phyloP scores from a whole-genome alignment of 2,797 vertebrate genomes.

The Enoplosus armatus region DNA sequence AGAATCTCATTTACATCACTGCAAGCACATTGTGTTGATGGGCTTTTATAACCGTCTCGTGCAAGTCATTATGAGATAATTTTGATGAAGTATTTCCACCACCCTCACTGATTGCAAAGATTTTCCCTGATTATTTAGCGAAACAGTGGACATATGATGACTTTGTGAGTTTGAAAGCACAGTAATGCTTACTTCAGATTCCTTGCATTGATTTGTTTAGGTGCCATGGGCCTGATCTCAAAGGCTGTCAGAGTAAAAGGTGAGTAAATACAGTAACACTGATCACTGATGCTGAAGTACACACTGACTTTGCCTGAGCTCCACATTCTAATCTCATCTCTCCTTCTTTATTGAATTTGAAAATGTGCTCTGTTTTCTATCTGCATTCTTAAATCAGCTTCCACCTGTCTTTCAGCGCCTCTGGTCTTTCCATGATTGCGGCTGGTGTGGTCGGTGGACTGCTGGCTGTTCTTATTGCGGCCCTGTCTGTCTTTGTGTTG shows the following conservation, averaged over 20 bases:
- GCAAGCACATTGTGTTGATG: constrained; percentile 4
- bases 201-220: constrained; percentile 78
- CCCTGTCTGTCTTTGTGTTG: constrained; percentile 89
- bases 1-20: constrained; percentile 16
- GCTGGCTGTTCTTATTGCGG: constrained; percentile 87
- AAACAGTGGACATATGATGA: neutral
- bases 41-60: constrained; percentile 10
- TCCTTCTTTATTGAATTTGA: constrained; percentile 24
- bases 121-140: constrained; percentile 3
- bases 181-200: constrained; percentile 1
- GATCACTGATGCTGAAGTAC: neutral
- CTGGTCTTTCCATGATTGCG: constrained; percentile 90
- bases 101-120: neutral
- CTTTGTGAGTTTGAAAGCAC: constrained; percentile 4
- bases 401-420: constrained; percentile 58
- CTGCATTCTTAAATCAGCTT: constrained; percentile 12
- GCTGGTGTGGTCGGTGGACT: constrained; percentile 93
- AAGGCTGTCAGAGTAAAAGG: constrained; percentile 86
- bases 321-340: neutral
- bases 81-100: too few relatives aligned
- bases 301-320: neutral
- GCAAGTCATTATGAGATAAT: too few relatives aligned
- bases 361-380: constrained; percentile 26
- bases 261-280: constrained; percentile 70
- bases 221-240: constrained; percentile 88